Conservation (phyloP, 2,113 vertebrate genomes). For the Dromaius novaehollandiae region DNA sequence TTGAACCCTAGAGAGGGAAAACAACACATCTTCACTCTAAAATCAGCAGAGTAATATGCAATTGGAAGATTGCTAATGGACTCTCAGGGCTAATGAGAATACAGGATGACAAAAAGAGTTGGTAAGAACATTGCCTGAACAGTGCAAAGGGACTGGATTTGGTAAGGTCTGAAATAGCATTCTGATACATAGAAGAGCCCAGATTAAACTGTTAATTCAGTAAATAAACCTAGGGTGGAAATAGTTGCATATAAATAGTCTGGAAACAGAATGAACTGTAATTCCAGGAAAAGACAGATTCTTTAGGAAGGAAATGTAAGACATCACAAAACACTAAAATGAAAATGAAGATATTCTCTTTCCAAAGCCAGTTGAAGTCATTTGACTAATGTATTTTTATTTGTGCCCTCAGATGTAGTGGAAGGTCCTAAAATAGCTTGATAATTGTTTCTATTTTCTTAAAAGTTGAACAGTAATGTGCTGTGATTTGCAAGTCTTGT, state of each 20-base stretch:
- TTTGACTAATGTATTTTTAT: background rate
- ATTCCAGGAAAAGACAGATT: background rate
- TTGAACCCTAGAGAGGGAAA: background rate
- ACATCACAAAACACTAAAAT: background rate
- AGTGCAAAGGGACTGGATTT: background rate
- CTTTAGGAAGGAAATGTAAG: background rate
- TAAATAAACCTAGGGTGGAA: background rate
- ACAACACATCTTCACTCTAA: accelerated
- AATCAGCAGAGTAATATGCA: background rate
- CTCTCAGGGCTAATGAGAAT: background rate
- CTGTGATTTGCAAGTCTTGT: background rate
- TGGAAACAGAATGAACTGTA: background rate
- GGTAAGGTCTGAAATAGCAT: background rate
- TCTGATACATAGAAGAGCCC: background rate
- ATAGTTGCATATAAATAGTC: background rate
- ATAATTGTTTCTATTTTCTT: conserved; percentile 11
- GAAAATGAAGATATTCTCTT: background rate
- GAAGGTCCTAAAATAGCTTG: background rate
- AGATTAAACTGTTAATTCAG: background rate
- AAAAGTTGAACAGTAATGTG: background rate
- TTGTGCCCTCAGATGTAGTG: background rate
- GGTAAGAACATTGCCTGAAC: background rate
- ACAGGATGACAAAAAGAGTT: background rate
- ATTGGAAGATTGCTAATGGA: background rate
- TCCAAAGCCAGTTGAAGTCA: background rate